Conservation (phyloP, 2,113 vertebrate species). For the Vulpes vulpes region DNA sequence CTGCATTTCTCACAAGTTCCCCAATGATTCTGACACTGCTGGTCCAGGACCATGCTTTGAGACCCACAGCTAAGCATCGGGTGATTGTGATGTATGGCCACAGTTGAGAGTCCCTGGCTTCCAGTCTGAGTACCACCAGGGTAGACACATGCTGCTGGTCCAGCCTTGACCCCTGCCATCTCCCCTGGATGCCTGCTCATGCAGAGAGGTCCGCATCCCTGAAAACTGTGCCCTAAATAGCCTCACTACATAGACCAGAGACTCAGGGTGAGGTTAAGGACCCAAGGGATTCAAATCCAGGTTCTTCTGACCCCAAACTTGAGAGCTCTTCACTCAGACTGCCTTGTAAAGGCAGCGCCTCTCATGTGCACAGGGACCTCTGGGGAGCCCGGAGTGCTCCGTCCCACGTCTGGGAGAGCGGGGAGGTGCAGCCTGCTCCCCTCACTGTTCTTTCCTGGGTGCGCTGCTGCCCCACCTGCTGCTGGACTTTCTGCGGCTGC, state of each 20-base stretch:
- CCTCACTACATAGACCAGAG: not conserved
- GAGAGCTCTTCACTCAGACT: not conserved
- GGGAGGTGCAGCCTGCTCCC: no score
- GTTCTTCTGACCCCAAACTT: not conserved
- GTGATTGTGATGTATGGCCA: accelerated
- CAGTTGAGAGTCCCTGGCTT: not conserved
- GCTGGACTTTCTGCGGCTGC: accelerated
- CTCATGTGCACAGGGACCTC: not conserved
- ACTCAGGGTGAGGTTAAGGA: not conserved
- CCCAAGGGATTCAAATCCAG: not conserved
- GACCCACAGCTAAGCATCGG: not conserved
- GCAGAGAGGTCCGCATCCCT: not conserved
- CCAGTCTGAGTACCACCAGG: not conserved
- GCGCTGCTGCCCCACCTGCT: no score
- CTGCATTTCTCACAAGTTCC: not conserved
- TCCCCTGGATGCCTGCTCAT: not conserved
- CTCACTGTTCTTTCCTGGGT: no score
- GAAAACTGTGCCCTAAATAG: no score
- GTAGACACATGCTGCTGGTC: not conserved
- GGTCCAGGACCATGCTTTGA: not conserved
- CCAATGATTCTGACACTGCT: accelerated
- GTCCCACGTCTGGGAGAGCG: accelerated
- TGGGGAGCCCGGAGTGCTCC: not conserved
- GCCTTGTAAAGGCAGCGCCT: not conserved
- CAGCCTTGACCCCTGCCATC: not conserved